Conservation (phyloP, 2,113 vertebrate genomes). For the Conger conger region DNA sequence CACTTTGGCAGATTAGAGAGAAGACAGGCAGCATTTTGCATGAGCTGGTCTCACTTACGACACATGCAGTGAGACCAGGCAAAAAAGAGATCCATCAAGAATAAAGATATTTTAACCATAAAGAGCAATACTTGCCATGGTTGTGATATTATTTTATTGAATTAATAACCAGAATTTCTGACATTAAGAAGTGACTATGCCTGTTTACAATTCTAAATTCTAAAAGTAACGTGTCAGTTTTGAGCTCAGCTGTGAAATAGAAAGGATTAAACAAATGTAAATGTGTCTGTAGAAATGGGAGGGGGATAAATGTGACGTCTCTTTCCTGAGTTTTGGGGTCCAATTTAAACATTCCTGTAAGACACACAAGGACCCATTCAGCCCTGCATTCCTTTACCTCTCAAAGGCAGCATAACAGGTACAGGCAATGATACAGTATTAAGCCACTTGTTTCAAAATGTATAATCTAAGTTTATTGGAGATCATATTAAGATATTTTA, state of each 20-base stretch:
- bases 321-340: conserved; percentile 8
- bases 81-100: too few species aligned
- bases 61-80: too few species aligned
- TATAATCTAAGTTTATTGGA: neutral
- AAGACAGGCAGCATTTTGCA: too few species aligned
- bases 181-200: too few species aligned
- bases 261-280: neutral
- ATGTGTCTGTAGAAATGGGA: neutral
- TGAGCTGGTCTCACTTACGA: too few species aligned
- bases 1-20: too few species aligned
- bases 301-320: neutral
- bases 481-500: neutral
- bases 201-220: too few species aligned
- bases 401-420: conserved; percentile 11
- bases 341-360: conserved; percentile 20
- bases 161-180: too few species aligned
- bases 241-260: neutral
- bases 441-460: neutral
- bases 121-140: too few species aligned
- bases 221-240: neutral
- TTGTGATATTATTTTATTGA: too few species aligned
- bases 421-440: conserved; percentile 3
- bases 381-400: neutral
- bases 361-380: conserved; percentile 22
- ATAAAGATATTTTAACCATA: too few species aligned